Base-by-base conservation (phyloP, 2,888 invertebrate species). In the Heliothis peltigera region DNA sequence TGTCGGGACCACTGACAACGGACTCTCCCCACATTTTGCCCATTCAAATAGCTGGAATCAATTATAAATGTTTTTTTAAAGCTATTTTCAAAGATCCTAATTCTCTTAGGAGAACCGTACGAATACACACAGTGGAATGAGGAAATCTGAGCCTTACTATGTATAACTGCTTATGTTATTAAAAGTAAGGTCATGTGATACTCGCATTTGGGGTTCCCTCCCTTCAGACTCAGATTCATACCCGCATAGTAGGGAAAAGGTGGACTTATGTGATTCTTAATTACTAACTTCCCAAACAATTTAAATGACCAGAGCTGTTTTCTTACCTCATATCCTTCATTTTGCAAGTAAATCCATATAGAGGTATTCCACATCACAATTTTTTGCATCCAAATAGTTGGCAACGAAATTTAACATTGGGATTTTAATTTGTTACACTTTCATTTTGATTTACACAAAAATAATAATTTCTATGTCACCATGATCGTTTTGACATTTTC, bases 21-120 rank as follows among this genome's bases (percentile, higher is more conserved):
- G 49, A 59, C 82, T 77, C 39, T 93, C 91, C 42, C 94, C 93
- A 61, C 94, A 94, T 82, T 92, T 92, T 60, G 91, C 87, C 89
- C 91, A 90, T 69, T 89, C 84, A 21, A 89, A 58, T 59, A 92
- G 69, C 94, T 95, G 81, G 1, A 53, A 32, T 32, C 8, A 54
- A 57, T 10, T 1, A 25, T 1, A 39, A 21, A 21, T 42, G 8
- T 10, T 32, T n/a, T 32, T 4, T 25, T 25, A 2, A 25, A 25
- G 25, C 4, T 25, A 25, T 25, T 7, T 25, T 1, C 5, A n/a
- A 3, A 25, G 4, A 3, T 6, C 25, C 25, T 25, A 3, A 25
- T 25, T 25, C 25, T 25, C 4, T 25, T 25, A 7, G 7, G 25
- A n/a, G n/a, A n/a, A n/a, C n/a, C n/a, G n/a, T n/a, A n/a, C n/a